A percentile compares a stretch with the other conserved stretches of the same genome.
Conservation (phyloP, 2,797 vertebrate genomes). For the Nothura maculosa region DNA sequence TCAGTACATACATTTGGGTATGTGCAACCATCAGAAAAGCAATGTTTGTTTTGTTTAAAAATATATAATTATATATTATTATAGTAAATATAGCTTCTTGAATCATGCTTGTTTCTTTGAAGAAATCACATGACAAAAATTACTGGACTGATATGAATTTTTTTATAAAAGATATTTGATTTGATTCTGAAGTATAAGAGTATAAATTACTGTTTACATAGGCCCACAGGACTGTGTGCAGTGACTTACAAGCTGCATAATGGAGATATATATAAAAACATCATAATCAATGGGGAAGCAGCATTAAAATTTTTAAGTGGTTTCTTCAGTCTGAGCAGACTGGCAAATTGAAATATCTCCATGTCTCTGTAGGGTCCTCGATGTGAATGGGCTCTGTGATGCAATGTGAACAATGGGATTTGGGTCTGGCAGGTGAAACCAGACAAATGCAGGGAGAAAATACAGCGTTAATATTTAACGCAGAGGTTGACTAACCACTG, state of each 20-base stretch:
- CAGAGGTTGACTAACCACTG: not conserved
- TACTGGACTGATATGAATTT: not conserved
- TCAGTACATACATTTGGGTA: not conserved
- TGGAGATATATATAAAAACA: not conserved
- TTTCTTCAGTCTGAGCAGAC: not conserved
- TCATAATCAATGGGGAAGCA: not conserved
- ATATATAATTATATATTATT: no score
- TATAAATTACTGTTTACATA: not conserved
- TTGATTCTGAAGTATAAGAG: not conserved
- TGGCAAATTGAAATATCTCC: not conserved
- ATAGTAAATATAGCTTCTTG: not conserved
- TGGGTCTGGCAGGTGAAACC: not conserved
- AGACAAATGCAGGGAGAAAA: not conserved
- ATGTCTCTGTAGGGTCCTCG: not conserved
- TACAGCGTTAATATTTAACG: not conserved
- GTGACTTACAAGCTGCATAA: not conserved
- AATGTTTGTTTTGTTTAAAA: not conserved
- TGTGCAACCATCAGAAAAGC: rapidly evolving
- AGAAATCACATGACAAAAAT: not conserved
- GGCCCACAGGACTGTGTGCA: not conserved
- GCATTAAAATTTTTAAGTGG: not conserved
- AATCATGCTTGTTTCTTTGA: not conserved
- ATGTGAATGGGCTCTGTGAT: not conserved
- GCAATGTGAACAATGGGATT: rapidly evolving
- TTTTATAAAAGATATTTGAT: not conserved